phyloP scores from a whole-genome alignment of 2,888 invertebrate species.

The Hydriomena furcata region DNA sequence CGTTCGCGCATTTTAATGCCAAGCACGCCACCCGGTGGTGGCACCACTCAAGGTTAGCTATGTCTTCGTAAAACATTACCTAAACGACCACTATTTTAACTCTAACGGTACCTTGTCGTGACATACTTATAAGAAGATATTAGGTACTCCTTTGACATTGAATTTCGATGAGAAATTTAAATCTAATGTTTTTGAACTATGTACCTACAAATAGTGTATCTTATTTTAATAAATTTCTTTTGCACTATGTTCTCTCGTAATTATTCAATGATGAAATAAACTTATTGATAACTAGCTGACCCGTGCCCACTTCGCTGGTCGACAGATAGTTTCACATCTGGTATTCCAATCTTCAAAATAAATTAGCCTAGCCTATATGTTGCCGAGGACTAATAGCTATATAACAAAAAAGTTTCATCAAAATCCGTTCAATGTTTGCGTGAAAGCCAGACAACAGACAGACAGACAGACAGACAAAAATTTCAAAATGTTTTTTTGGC shows the following conservation, averaged over 20 bases:
- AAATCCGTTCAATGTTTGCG: no score
- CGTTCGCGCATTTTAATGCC: conserved; percentile 58
- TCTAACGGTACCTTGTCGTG: conserved; percentile 21
- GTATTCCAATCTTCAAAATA: no score
- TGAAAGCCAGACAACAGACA: no score
- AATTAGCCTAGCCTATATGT: no score
- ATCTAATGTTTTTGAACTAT: background rate
- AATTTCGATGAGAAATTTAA: conserved; percentile 13
- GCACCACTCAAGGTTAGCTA: conserved; percentile 60
- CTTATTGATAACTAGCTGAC: conserved; percentile 10
- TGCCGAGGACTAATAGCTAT: no score
- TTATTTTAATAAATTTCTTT: no score
- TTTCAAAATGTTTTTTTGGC: no score
- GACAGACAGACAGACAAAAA: no score
- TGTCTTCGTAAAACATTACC: conserved; percentile 37
- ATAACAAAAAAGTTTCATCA: no score
- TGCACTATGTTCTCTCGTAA: no score
- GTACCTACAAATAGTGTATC: conserved; percentile 5
- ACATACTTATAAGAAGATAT: conserved; percentile 2
- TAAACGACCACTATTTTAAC: conserved; percentile 3
- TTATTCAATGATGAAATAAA: conserved; percentile 1
- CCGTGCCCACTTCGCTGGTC: no score
- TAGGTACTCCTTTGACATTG: background rate
- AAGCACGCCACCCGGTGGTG: conserved; percentile 57
- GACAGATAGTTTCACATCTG: no score